Base-by-base conservation (phyloP, 1,140 invertebrate genomes). In the Triops cancriformis region DNA sequence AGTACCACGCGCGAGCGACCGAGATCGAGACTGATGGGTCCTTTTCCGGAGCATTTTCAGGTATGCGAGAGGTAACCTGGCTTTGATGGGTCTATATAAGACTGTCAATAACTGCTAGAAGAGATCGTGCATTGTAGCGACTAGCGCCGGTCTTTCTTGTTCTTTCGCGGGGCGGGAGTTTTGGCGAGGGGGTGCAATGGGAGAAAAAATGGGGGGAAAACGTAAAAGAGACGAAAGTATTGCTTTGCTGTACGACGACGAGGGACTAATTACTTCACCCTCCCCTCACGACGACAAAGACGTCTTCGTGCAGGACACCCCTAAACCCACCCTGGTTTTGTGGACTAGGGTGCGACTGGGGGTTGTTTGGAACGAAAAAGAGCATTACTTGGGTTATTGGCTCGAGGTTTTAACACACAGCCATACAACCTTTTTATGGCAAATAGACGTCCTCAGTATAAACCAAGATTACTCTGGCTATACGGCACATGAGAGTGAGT, bases 381-480 rank as follows among this genome's bases (percentile, higher is more conserved):
- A 23, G 51, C 51, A 64, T 64, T 64, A 64, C 51, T 64, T 64
- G 51, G 51, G 51, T 64, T 64, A 64, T 64, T 64, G 51, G 51
- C 51, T 64, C 51, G 51, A 64, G 51, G 51, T 23, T 64, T 64
- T 64, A 64, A 23, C 51, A 64, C 51, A 64, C 51, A 64, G 51
- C 51, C 51, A 64, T 64, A 64, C 51, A 64, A 23, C 51, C 51
- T 64, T 64, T 64, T 64, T 64, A 64, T 64, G 51, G 51, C 51
- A 64, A 64, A 64, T 64, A 64, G 51, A 64, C 51, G 51, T 64
- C 51, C 51, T 64, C 51, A 64, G n/a, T 64, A 64, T 64, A 64
- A 64, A 3, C 51, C 51, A 64, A 64, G 51, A 64, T 64, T 64
- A 64, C 51, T 64, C 51, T 14, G 51, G 23, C 51, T 64, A 64